Conservation (phyloP, 2,888 invertebrate genomes). For the Acronicta psi region DNA sequence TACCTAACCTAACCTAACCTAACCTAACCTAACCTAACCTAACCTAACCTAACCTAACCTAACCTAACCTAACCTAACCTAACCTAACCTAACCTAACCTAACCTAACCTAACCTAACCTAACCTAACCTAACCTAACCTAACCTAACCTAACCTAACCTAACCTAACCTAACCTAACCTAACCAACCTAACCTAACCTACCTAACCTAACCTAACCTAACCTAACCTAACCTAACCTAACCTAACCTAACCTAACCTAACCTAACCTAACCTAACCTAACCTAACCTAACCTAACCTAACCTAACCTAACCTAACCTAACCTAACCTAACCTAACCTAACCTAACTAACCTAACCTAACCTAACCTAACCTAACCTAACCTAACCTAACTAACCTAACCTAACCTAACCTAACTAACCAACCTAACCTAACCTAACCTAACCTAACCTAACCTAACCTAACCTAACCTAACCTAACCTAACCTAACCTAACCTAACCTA, state of each 20-base stretch:
- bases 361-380: too few species aligned
- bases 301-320: constrained; percentile 15
- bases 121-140: constrained; percentile 37
- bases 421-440: too few species aligned
- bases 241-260: constrained; percentile 17
- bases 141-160: constrained; percentile 40
- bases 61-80: constrained; percentile 52
- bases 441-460: too few species aligned
- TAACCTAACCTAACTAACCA: constrained; percentile 8
- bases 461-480: too few species aligned
- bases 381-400: constrained; percentile 19
- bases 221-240: constrained; percentile 48
- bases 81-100: constrained; percentile 48
- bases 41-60: constrained; percentile 52
- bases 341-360: constrained; percentile 5
- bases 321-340: constrained; percentile 7
- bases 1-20: constrained; percentile 50
- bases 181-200: constrained; percentile 20
- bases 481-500: too few species aligned
- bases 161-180: constrained; percentile 9
- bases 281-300: constrained; percentile 11
- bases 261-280: constrained; percentile 14
- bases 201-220: constrained; percentile 35
- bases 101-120: constrained; percentile 27
- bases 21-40: constrained; percentile 51